Conservation (phyloP, 2,113 vertebrate genomes). For the Brachyhypopomus gauderio region DNA sequence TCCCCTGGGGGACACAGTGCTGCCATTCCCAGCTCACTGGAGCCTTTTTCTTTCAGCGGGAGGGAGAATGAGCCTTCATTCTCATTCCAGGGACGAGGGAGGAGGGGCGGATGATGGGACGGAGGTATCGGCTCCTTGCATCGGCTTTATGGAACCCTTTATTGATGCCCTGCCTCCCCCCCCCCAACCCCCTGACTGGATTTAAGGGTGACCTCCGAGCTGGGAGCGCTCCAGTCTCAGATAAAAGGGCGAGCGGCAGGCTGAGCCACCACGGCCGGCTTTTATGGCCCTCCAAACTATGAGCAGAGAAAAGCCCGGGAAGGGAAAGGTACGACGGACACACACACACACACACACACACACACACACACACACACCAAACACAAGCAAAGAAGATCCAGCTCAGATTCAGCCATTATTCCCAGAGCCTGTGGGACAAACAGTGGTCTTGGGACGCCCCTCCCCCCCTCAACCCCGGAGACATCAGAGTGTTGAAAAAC, state of each 20-base stretch:
- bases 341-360: background rate
- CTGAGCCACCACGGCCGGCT: slow-evolving; percentile 68
- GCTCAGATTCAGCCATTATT: slow-evolving; percentile 45
- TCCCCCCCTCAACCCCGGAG: background rate
- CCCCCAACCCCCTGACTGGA: slow-evolving; percentile 61
- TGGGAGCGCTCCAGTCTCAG: slow-evolving; percentile 64
- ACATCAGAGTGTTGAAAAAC: slow-evolving; percentile 28
- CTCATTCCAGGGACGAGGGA: slow-evolving; percentile 40
- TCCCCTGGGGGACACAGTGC: slow-evolving; percentile 38
- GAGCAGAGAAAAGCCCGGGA: slow-evolving; percentile 67
- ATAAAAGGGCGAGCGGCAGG: slow-evolving; percentile 75
- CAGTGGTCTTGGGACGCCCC: background rate
- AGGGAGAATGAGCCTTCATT: slow-evolving; percentile 52
- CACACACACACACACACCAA: slow-evolving; percentile 28
- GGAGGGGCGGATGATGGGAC: slow-evolving; percentile 40
- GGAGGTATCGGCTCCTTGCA: slow-evolving; percentile 43
- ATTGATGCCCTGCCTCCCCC: slow-evolving; percentile 49
- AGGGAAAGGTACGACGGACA: slow-evolving; percentile 4
- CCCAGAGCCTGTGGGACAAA: slow-evolving; percentile 31
- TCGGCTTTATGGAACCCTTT: slow-evolving; percentile 50
- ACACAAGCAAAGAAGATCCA: slow-evolving; percentile 38
- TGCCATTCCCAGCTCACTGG: slow-evolving; percentile 53
- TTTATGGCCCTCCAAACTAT: slow-evolving; percentile 77
- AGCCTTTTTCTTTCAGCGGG: slow-evolving; percentile 56
- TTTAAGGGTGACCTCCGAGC: slow-evolving; percentile 74